Evolutionary conservation across 1,140 invertebrate genomes (phyloP), one percentile per base, ranked within the genome.

Genomic region (Ceratoteleas bidentatus): DNA sequence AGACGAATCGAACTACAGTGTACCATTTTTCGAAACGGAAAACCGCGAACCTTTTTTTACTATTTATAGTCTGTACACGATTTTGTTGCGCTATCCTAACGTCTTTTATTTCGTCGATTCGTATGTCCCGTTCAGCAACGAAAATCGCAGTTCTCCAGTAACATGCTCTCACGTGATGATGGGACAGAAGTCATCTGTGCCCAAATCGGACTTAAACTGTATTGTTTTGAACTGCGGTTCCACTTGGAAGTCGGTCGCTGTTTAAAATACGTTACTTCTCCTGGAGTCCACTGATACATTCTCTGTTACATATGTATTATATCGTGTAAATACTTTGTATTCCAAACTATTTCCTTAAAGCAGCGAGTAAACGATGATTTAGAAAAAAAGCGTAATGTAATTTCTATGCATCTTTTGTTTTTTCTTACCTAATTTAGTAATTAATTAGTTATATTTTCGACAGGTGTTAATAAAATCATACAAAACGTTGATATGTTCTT

Each of bases 81-180:
- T 61, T 68, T 54, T 66, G 54, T 75, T 68, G 72, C 72, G 72
- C 72, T 75, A 68, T 61, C 56, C 62, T 62, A 50, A 40, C 62
- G 49, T 58, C 38, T 53, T 66, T 75, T 40, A 11, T 58, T 58
- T 52, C 52, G 6, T 75, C 61, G 13, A 14, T 15, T 40, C 43
- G 15, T 62, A 34, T 62, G 47, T 62, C 16, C 33, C 15, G 10
- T 62, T 72, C 45, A 45, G 40, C n/a, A 2, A 13, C 0, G 11
- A 49, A 15, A 61, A 61, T n/a, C 0, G 38, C 2, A 43, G n/a
- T 54, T 53, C 57, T 16, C 14, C 8, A 32, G 34, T 74, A 56
- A 60, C 47, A 60, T 66, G 49, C 75, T 78, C 77, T 80, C 69
- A 69, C 77, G 64, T 80, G 7, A 61, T 66, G 10, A 66, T n/a